phyloP scores from a whole-genome alignment of 2,888 invertebrate genomes.

The Lepidonotus clava region DNA sequence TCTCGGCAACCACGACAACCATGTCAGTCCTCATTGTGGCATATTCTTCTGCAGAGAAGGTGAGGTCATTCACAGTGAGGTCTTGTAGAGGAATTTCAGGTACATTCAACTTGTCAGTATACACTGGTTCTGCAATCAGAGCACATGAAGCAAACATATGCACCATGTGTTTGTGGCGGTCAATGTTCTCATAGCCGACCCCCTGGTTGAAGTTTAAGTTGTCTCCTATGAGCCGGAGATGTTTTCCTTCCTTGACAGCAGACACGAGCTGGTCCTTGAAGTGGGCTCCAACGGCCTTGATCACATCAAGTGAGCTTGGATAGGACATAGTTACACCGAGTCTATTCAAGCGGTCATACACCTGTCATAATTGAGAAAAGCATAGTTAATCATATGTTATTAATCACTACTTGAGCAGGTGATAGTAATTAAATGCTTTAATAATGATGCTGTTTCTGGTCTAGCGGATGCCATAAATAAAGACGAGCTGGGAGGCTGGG shows the following conservation, averaged over 20 bases:
- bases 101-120: neutral
- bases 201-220: conserved; percentile 56
- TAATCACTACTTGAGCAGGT: no score
- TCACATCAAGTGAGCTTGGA: neutral
- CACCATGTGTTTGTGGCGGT: conserved; percentile 47
- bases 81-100: neutral
- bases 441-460: no score
- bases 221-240: conserved; percentile 50
- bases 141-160: conserved; percentile 40
- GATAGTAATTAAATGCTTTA: no score
- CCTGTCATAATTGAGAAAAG: no score
- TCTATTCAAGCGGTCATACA: neutral
- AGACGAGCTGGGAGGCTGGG: no score
- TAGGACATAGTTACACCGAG: neutral
- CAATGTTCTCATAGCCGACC: conserved; percentile 4
- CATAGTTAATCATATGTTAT: no score
- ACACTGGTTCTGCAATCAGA: neutral
- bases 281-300: neutral
- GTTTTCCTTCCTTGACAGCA: neutral
- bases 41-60: neutral
- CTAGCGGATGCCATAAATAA: no score
- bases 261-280: neutral
- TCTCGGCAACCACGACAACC: neutral
- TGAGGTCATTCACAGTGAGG: neutral
- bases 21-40: neutral